Percentiles rank a stretch among this genome's conserved stretches.
Evolutionary conservation across 2,797 vertebrate genomes (phyloP).

Genomic region (Melanotaenia trifasciata): DNA sequence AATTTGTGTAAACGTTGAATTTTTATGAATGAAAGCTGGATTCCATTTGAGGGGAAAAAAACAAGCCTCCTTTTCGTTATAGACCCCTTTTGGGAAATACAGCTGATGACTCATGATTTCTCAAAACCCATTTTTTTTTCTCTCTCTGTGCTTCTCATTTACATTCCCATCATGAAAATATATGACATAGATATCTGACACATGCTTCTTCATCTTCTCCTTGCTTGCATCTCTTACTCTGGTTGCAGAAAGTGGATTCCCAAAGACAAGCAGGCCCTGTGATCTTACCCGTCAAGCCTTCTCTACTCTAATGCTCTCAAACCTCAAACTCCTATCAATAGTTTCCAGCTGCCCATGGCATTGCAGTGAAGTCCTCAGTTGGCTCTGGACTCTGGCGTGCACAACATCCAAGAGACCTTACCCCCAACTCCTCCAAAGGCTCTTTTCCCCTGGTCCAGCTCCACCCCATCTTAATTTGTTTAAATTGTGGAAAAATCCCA

Average conservation of each 20-base stretch:
- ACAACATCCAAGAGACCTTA: constrained; percentile 51
- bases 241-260: constrained; percentile 50
- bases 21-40: constrained; percentile 49
- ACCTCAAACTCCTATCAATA: constrained; percentile 75
- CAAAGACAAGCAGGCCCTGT: constrained; percentile 48
- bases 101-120: constrained; percentile 54
- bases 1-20: constrained; percentile 40
- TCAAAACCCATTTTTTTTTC: neutral
- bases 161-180: constrained; percentile 42
- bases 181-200: constrained; percentile 55
- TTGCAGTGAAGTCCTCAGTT: constrained; percentile 59
- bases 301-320: constrained; percentile 60
- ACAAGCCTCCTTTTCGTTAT: neutral
- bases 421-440: neutral
- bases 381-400: constrained; percentile 55
- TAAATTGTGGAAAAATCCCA: constrained; percentile 80
- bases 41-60: constrained; percentile 17
- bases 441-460: constrained; percentile 36
- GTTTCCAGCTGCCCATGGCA: constrained; percentile 79
- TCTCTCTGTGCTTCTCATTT: constrained; percentile 9
- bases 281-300: constrained; percentile 51
- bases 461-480: constrained; percentile 74
- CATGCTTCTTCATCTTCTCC: constrained; percentile 41
- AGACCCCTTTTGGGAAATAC: constrained; percentile 48
- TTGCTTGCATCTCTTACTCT: constrained; percentile 58